Evolutionary conservation across 2,888 invertebrate genomes (phyloP), one percentile per base, ranked within the genome.

Genomic region (Eupithecia abbreviata): DNA sequence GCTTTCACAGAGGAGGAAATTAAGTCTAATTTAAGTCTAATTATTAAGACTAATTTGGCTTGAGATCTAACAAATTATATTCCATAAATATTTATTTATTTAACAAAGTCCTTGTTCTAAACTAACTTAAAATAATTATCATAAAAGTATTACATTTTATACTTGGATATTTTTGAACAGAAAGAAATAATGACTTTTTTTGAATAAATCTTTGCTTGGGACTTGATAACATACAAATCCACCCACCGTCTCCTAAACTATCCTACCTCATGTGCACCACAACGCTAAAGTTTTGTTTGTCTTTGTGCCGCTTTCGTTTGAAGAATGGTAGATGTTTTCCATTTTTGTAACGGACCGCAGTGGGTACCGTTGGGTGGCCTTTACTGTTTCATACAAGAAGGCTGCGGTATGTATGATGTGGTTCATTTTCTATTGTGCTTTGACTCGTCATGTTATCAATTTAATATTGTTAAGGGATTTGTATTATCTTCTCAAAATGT

Each of bases 251-350:
- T 62, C 62, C 30, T 18, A 30, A 10, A 62, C 62, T 62, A 62
- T 30, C 18, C 45, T n/a, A 43, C 10, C 43, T 68, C 75, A 58
- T 75, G 62, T 75, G 62, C 49, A 68, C 51, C 49, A 66, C 65
- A n/a, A 6, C 13, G 71, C 55, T 6, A 43, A 55, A 71, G 47
- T 72, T 75, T 62, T 49, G 68, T 75, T 74, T 75, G 72, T 75
- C 69, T 69, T 72, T 69, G 47, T 43, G n/a, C 58, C 67, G 71
- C 67, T 75, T 73, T 41, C 49, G 55, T 70, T 65, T 67, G 66
- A 72, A 72, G 67, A 75, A 67, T 58, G 73, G 51, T 51, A 45
- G 55, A 72, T 49, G 47, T 62, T 62, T 70, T n/a, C 6, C 10
- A 49, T 62, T 74, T 71, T 74, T 73, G n/a, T 45, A n/a, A 15